A percentile compares a stretch with the other conserved stretches of the same genome.
Conservation (phyloP, 2,888 invertebrate species). For the Euplexia lucipara region DNA sequence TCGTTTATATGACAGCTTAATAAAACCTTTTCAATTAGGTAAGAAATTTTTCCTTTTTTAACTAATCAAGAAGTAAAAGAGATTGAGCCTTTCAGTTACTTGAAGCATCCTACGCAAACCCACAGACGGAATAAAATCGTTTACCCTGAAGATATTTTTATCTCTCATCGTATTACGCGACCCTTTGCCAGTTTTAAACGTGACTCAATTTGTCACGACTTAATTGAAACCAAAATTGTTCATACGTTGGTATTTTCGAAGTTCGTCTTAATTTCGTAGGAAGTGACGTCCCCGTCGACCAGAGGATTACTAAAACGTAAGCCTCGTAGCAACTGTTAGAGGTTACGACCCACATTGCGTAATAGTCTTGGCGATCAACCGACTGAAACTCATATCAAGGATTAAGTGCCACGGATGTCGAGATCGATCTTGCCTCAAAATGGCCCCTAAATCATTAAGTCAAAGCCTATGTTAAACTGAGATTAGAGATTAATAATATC, state of each 20-base stretch:
- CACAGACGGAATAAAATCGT: conserved; percentile 54
- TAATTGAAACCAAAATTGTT: conserved; percentile 65
- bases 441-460: conserved; percentile 68
- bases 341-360: conserved; percentile 66
- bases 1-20: not conserved
- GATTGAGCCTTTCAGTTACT: conserved; percentile 36
- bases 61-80: conserved; percentile 35
- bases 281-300: conserved; percentile 67
- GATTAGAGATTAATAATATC: conserved; percentile 69
- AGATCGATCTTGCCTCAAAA: conserved; percentile 69
- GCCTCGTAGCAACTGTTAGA: conserved; percentile 66
- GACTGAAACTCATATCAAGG: conserved; percentile 79
- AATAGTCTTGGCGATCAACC: conserved; percentile 70
- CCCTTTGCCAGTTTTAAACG: conserved; percentile 54
- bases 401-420: conserved; percentile 71
- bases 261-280: conserved; percentile 62
- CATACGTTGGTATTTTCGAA: conserved; percentile 64
- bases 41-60: conserved; percentile 5
- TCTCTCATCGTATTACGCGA: conserved; percentile 51
- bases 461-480: conserved; percentile 67
- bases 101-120: conserved; percentile 32
- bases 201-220: conserved; percentile 56
- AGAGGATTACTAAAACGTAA: conserved; percentile 75
- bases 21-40: conserved; percentile 14
- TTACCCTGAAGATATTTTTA: conserved; percentile 59